A percentile compares a stretch with the other conserved stretches of the same genome.
phyloP scores from a whole-genome alignment of 2,797 vertebrate species.

The Nasua narica region DNA sequence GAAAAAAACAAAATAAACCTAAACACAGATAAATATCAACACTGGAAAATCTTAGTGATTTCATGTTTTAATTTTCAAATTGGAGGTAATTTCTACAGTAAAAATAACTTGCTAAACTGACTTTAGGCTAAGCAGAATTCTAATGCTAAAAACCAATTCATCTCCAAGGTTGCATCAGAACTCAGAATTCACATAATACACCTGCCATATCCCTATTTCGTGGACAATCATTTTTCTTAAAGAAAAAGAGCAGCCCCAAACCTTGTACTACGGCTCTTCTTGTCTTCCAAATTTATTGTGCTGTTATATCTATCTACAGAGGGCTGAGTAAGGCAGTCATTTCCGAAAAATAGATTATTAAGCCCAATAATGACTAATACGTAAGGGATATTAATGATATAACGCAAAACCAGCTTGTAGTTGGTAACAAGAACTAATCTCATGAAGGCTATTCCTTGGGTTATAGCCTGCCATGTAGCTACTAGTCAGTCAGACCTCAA shows the following conservation, averaged over 20 bases:
- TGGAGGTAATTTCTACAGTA: background rate
- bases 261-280: background rate
- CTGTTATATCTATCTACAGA: background rate
- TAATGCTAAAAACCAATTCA: slow-evolving; percentile 13
- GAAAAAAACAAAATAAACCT: background rate
- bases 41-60: background rate
- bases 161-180: background rate
- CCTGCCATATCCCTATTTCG: background rate
- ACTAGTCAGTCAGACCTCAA: background rate
- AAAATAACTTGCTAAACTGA: background rate
- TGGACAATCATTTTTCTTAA: background rate
- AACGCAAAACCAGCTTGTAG: background rate
- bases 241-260: background rate
- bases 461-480: background rate
- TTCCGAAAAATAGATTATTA: background rate
- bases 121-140: background rate
- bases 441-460: background rate
- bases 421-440: background rate
- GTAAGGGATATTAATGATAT: background rate
- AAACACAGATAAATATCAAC: background rate
- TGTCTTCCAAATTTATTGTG: background rate
- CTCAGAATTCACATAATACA: background rate
- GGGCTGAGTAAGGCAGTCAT: background rate
- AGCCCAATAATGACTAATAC: background rate
- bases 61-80: background rate